These are phyloP conservation scores for Zoanthus gigantus DNA, from an alignment of 92 coral and sea anemone species.

Conservation along the genomic window DNA sequence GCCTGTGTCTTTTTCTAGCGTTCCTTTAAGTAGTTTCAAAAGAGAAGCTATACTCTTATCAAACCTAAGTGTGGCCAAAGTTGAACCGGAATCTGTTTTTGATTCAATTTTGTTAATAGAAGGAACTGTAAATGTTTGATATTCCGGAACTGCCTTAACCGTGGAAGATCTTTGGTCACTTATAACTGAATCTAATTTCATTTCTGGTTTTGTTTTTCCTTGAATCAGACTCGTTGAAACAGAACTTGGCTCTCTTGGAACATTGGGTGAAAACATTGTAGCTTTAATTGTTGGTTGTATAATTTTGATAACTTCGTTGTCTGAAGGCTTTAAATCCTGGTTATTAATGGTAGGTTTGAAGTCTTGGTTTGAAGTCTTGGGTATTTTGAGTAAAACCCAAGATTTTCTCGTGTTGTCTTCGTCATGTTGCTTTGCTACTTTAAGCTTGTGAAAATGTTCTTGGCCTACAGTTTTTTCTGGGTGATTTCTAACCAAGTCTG, in stretches of 20 bases:
- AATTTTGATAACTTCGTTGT: constrained; percentile 34
- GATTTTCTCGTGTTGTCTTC: constrained; percentile 85
- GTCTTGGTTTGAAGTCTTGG: constrained; percentile 58
- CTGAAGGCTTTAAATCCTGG: constrained; percentile 38
- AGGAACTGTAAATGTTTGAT: not conserved
- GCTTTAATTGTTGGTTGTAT: constrained; percentile 70
- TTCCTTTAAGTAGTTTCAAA: constrained; percentile 23
- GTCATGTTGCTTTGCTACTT: constrained; percentile 30
- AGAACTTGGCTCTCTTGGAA: not conserved
- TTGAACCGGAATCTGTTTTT: not conserved
- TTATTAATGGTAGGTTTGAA: constrained; percentile 48
- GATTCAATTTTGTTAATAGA: not conserved
- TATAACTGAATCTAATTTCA: not conserved
- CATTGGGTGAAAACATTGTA: constrained; percentile 42
- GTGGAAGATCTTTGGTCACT: not conserved
- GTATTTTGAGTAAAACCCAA: constrained; percentile 97
- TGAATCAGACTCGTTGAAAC: constrained; percentile 35
- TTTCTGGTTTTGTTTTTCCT: constrained; percentile 52
- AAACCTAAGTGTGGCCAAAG: constrained; percentile 12
- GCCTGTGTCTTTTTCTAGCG: not conserved
- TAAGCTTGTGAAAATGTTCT: not conserved
- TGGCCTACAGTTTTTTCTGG: no score
- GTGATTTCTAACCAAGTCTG: not conserved
- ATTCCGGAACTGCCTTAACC: not conserved
- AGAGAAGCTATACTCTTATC: constrained; percentile 38